A percentile compares a stretch with the other conserved stretches of the same genome.
phyloP scores from a whole-genome alignment of 2,797 vertebrate species.

The Galagoides demidoff region DNA sequence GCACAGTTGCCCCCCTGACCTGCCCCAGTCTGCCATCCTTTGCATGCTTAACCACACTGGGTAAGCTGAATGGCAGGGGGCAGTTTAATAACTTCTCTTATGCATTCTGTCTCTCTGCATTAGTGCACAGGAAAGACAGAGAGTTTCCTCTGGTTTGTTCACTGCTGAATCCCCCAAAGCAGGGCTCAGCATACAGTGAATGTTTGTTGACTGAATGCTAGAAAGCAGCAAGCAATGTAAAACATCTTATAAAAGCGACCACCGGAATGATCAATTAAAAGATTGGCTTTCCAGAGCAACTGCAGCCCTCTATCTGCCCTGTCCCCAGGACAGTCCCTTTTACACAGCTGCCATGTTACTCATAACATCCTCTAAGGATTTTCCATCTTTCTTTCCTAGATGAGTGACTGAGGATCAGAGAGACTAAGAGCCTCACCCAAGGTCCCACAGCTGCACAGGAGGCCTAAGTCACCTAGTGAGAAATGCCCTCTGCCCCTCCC shows the following conservation, averaged over 20 bases:
- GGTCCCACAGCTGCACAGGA: background rate
- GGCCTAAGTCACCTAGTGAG: too few relatives aligned
- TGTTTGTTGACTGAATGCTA: background rate
- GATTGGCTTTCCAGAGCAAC: background rate
- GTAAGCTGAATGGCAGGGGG: accelerated
- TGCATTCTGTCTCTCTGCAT: background rate
- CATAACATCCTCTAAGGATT: background rate
- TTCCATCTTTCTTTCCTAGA: background rate
- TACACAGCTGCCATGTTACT: background rate
- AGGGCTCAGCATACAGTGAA: background rate
- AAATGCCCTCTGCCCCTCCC: background rate
- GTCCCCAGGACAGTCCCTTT: background rate
- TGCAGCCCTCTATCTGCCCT: background rate
- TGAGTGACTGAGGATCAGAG: background rate
- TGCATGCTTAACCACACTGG: accelerated
- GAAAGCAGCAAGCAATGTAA: background rate
- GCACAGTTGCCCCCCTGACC: background rate
- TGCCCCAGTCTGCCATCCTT: background rate
- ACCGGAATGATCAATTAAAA: background rate
- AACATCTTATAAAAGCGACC: background rate
- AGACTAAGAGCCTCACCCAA: background rate
- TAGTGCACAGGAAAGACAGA: accelerated
- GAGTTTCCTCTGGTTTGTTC: accelerated
- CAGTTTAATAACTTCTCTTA: accelerated
- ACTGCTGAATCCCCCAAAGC: background rate